Evolutionary conservation across 2,888 invertebrate species (phyloP), one percentile per base, ranked within the genome.

Genomic region (Cynaeus angustus): DNA sequence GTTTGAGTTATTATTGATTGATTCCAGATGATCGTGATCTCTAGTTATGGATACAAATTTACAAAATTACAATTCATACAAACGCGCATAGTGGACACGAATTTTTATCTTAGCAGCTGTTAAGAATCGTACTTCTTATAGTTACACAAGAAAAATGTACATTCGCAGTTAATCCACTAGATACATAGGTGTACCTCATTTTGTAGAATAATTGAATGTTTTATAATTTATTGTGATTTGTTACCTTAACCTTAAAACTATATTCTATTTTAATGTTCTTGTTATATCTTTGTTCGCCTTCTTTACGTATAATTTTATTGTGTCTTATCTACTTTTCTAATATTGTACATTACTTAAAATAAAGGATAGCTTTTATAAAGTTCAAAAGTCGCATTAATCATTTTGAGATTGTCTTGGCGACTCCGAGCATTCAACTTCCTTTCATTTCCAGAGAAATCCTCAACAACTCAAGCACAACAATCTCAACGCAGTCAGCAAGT

Each of bases 391-490:
- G 21, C 4, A 21, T 21, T 21, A 21, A 21, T 21, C 21, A 4
- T 21, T 21, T 21, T n/a, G n/a, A n/a, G n/a, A n/a, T n/a, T n/a
- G n/a, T n/a, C n/a, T n/a, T 21, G 21, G 21, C 21, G 21, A 21
- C 21, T 21, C 21, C 21, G 2, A 21, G 4, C 21, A 21, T 21
- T 4, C 4, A 21, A 21, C 3, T 61, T 33, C 6, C 16, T n/a
- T 46, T 46, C 9, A 16, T 1, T 65, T 70, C 21, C 50, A 64
- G 64, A 58, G 8, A 52, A 68, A 65, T 55, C 66, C 65, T 70
- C 78, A 71, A 79, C 81, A 46, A 81, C 78, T 30, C 82, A 81
- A 71, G 77, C 81, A 52, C 81, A 80, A 59, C 82, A 81, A 71
- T 77, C 81, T 48, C 81, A 80, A 59, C 70, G 81, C 61, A 76